These are phyloP conservation scores for Falco cherrug DNA, from an alignment of 2,797 vertebrate species.

Conservation along the genomic window DNA sequence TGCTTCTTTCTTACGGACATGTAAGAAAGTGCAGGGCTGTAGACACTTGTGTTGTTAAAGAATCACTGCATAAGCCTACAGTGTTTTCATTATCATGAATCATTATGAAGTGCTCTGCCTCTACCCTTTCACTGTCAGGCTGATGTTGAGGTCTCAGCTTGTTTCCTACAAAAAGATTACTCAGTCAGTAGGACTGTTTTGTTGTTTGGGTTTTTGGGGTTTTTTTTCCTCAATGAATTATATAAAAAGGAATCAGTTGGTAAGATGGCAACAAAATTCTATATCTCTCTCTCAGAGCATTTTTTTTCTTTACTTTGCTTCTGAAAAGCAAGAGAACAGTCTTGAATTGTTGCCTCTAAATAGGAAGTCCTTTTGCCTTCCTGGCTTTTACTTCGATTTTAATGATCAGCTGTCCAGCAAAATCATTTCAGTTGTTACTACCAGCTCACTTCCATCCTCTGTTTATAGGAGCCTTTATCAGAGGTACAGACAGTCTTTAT, in stretches of 20 bases:
- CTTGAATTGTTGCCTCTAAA: background rate
- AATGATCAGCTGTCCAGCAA: background rate
- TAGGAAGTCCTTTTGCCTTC: background rate
- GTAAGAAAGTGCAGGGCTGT: background rate
- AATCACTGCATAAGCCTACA: accelerated
- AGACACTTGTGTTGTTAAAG: background rate
- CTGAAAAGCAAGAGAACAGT: background rate
- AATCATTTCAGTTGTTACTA: background rate
- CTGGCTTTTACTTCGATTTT: background rate
- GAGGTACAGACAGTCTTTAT: background rate
- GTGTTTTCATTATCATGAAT: background rate
- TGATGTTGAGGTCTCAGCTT: background rate
- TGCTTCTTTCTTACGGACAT: background rate
- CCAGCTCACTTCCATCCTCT: background rate
- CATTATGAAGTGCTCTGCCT: background rate
- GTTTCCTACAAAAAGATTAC: background rate
- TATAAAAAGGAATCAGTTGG: background rate
- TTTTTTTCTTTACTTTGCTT: background rate
- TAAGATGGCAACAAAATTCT: background rate
- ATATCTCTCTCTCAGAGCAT: background rate
- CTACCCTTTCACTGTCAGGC: background rate
- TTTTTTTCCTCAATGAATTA: background rate
- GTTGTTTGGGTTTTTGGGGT: background rate
- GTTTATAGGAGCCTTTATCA: background rate
- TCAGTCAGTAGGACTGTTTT: background rate